Base-by-base conservation (phyloP, 2,888 invertebrate species). In the Gasteruption jaculator region DNA sequence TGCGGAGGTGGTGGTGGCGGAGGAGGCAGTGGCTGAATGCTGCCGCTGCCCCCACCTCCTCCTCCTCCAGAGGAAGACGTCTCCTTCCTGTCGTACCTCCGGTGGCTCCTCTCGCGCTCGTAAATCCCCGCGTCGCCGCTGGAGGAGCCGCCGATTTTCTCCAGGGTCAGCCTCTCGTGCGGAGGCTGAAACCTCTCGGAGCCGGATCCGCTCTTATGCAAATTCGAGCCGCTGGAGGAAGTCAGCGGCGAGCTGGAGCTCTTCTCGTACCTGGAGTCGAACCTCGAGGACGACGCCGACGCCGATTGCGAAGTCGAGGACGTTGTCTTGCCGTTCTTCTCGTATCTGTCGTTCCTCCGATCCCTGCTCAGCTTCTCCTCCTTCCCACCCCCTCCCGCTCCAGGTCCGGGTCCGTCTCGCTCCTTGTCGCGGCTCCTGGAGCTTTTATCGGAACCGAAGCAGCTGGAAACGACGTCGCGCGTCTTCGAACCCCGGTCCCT, bases 401-500 rank as follows among this genome's bases (percentile, higher is more conserved):
- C 2, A 52, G 36, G 5, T 53, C 52, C 2, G 53, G 44, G 7
- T 53, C 52, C 46, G 27, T 52, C 52, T 7, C 56, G 43, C 34
- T 56, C 48, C 20, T 51, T 74, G 40, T 74, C 71, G 43, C 79
- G 77, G 49, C 74, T 74, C 53, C 75, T n/a, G n/a, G n/a, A n/a
- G n/a, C n/a, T n/a, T 67, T 68, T 76, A 76, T 52, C 61, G 68
- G 46, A 32, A 29, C 74, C 59, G 40, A n/a, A n/a, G n/a, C n/a
- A n/a, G n/a, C n/a, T n/a, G n/a, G n/a, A n/a, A n/a, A n/a, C n/a
- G n/a, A n/a, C n/a, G n/a, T n/a, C n/a, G 48, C 51, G 32, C 50
- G 70, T 11, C 69, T 58, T 1, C 71, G 69, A 19, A 72, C 30
- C 36, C 74, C 7, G 76, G 72, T 49, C 78, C 83, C 48, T 77